These are phyloP conservation scores for Hydroisotoma schaefferi DNA, from an alignment of 2,888 invertebrate species.

Conservation along the genomic window DNA sequence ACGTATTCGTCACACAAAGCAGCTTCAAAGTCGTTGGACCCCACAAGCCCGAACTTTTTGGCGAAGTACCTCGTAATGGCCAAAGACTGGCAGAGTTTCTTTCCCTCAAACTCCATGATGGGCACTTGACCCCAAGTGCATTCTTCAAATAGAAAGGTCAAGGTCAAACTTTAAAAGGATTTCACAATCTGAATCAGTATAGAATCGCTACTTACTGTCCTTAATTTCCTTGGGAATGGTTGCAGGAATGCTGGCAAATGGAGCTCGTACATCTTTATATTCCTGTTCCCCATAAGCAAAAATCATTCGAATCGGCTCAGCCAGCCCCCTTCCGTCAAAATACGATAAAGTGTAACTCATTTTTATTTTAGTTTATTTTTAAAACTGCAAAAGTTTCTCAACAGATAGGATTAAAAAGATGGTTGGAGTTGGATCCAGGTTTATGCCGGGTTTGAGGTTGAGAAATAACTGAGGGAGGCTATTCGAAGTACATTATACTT, in stretches of 20 bases:
- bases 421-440: too few species aligned
- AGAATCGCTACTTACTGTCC: slow-evolving; percentile 22
- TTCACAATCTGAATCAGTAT: too few species aligned
- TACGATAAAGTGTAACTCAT: slow-evolving; percentile 53
- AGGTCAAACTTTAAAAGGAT: too few species aligned
- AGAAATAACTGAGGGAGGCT: too few species aligned
- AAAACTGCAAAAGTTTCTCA: too few species aligned
- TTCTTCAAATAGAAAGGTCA: too few species aligned
- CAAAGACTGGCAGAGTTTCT: slow-evolving; percentile 43
- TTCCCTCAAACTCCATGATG: slow-evolving; percentile 49
- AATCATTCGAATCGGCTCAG: slow-evolving; percentile 52
- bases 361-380: too few species aligned
- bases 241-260: slow-evolving; percentile 28
- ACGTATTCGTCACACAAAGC: slow-evolving; percentile 23
- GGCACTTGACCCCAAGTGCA: slow-evolving; percentile 49
- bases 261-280: slow-evolving; percentile 52
- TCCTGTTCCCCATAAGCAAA: slow-evolving; percentile 52
- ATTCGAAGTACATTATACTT: too few species aligned
- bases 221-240: slow-evolving; percentile 30
- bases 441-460: too few species aligned
- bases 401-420: too few species aligned
- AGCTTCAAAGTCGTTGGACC: slow-evolving; percentile 27
- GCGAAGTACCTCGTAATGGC: slow-evolving; percentile 49
- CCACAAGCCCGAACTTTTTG: slow-evolving; percentile 38
- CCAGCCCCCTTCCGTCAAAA: slow-evolving; percentile 54